Evolutionary conservation across 1,140 invertebrate genomes (phyloP), one percentile per base, ranked within the genome.

Genomic region (Papilio machaon): DNA sequence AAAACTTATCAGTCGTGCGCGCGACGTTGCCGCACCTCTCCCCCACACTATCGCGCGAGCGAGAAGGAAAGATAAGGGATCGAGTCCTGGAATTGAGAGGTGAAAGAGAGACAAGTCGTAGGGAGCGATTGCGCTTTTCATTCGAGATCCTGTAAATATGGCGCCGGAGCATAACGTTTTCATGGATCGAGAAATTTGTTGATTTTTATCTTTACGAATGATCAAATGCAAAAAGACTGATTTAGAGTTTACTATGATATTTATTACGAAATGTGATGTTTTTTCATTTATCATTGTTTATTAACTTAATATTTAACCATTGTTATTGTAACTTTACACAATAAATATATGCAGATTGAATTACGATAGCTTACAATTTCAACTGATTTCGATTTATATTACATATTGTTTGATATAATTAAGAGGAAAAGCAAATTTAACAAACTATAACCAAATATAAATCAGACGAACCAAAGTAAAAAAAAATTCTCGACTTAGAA

Each of bases 21-120:
- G 85, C 88, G 82, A 82, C 85, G 88, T 87, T 89, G 88, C 86
- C 86, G 84, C 78, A 52, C 58, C 81, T 70, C 79, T 82, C 79
- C 81, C 82, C 86, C 87, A 85, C 81, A 83, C 76, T 79, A 80
- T 75, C 76, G 80, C 67, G 79, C 47, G 86, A 82, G 78, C 67
- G 84, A 83, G 83, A 82, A 81, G 74, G 85, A 85, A 70, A 82
- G 79, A 47, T 19, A 80, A 54, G 84, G 76, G 73, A 81, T 81
- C 75, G 58, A 30, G 73, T 23, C 10, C 73, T 52, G 73, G 19
- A 47, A 46, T 75, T 52, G 46, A 47, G 17, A 52, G 0, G 73
- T 75, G n/a, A 52, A 47, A 75, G 73, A 13, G 73, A 49, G 47
- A 75, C 73, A 47, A 49, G 19, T 15, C 19, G 17, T 30, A 13